Conservation (phyloP, 1,140 invertebrate species). For the Callitettix versicolor region DNA sequence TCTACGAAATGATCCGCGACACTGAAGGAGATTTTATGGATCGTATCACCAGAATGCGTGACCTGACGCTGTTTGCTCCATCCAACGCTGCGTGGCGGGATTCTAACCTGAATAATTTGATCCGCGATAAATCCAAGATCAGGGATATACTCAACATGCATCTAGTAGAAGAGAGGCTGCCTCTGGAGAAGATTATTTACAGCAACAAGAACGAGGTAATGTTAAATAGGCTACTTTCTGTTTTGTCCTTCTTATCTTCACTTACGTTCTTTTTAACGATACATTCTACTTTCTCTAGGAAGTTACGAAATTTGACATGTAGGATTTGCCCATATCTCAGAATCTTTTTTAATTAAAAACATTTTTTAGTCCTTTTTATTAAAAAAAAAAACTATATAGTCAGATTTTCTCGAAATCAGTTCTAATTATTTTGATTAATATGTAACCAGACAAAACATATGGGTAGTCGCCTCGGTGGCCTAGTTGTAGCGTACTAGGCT, state of each 20-base stretch:
- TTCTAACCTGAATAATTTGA: constrained; percentile 53
- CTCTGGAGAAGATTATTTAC: constrained; percentile 60
- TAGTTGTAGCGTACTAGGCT: too few relatives aligned
- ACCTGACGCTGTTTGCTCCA: constrained; percentile 79
- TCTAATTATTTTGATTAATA: too few relatives aligned
- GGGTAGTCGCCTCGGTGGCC: too few relatives aligned
- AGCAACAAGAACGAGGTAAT: constrained; percentile 57
- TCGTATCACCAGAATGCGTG: constrained; percentile 52
- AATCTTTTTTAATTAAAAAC: too few relatives aligned
- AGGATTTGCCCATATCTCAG: too few relatives aligned
- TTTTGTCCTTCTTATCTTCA: background rate
- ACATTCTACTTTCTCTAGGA: too few relatives aligned
- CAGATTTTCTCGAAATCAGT: too few relatives aligned
- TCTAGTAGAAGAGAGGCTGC: constrained; percentile 58
- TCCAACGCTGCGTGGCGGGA: constrained; percentile 73
- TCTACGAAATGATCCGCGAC: constrained; percentile 67
- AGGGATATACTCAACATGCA: constrained; percentile 71
- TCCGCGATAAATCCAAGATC: constrained; percentile 43
- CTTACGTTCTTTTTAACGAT: background rate
- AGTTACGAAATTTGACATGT: too few relatives aligned
- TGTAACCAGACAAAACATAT: too few relatives aligned
- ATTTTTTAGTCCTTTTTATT: too few relatives aligned
- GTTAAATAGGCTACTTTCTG: constrained; percentile 15
- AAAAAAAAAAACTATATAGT: too few relatives aligned
- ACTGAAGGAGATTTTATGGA: constrained; percentile 60